phyloP scores from a whole-genome alignment of 1,140 invertebrate genomes.

The Schlechtendalia chinensis region DNA sequence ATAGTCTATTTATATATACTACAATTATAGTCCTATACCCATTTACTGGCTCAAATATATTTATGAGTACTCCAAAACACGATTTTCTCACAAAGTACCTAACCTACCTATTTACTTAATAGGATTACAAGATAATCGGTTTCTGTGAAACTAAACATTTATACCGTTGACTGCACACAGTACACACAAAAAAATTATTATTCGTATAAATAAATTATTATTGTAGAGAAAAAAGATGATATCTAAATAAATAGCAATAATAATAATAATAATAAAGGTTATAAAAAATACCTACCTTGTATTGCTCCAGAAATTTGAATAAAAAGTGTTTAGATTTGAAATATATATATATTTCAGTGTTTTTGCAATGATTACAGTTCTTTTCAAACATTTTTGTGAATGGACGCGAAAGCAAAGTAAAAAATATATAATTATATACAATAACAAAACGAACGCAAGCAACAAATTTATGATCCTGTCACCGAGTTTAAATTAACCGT shows the following conservation, averaged over 20 bases:
- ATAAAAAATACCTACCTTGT: too few relatives aligned
- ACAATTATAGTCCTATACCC: neutral
- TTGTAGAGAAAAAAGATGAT: too few relatives aligned
- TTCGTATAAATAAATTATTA: conserved; percentile 23
- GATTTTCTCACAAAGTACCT: neutral
- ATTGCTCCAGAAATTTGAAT: too few relatives aligned
- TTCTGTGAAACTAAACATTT: conserved; percentile 27
- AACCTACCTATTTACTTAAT: neutral
- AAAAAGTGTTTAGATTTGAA: too few relatives aligned
- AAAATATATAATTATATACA: neutral
- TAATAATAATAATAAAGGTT: too few relatives aligned
- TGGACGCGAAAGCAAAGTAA: neutral
- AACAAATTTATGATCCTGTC: neutral
- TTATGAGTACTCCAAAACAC: neutral
- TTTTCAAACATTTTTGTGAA: neutral
- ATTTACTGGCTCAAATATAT: neutral
- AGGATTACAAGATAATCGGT: conserved; percentile 19
- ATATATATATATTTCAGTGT: neutral
- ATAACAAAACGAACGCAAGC: neutral
- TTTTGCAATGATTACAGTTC: neutral
- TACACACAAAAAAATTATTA: neutral
- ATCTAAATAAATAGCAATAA: too few relatives aligned
- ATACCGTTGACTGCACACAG: neutral
- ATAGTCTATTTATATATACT: neutral
- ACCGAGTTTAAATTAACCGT: neutral